These are phyloP conservation scores for Xenopus tropicalis DNA, from an alignment of 2,113 vertebrate species.

Conservation along the genomic window UCB_Xtro_10.0 CM004443.2:165375501-165376000, in stretches of 20 bases:
- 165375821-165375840: slow-evolving; percentile 40
- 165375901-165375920: slow-evolving; percentile 45
- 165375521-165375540: slow-evolving; percentile 42
- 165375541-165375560: slow-evolving; percentile 42
- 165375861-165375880: slow-evolving; percentile 45
- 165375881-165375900: slow-evolving; percentile 46
- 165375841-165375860: slow-evolving; percentile 44
- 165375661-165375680: not conserved
- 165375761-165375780: slow-evolving; percentile 19
- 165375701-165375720: slow-evolving; percentile 7
- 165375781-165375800: slow-evolving; percentile 30
- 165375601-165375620: slow-evolving; percentile 32
- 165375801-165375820: slow-evolving; percentile 39
- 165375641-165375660: not conserved
- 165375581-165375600: slow-evolving; percentile 34
- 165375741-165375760: slow-evolving; percentile 25
- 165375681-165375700: slow-evolving; percentile 8
- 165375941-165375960: slow-evolving; percentile 43
- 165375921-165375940: slow-evolving; percentile 45
- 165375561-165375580: slow-evolving; percentile 38
- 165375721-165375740: slow-evolving; percentile 30
- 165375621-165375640: slow-evolving; percentile 12
- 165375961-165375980: slow-evolving; percentile 44
- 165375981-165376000: slow-evolving; percentile 47
- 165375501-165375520: slow-evolving; percentile 28